phyloP scores from a whole-genome alignment of 2,888 invertebrate species.

The Protonemura montana region DNA sequence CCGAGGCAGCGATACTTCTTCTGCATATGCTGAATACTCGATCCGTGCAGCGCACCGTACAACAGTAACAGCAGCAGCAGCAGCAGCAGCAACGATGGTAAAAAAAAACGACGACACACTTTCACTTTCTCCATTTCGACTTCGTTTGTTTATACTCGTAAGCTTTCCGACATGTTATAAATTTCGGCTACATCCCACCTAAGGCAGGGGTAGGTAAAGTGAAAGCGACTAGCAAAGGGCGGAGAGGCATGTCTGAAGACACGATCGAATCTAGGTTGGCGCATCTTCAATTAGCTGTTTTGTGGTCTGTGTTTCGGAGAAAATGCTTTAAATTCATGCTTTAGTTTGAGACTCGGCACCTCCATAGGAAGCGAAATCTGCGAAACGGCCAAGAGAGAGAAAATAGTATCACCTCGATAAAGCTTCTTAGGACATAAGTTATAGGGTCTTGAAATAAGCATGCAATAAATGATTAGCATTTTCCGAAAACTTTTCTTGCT shows the following conservation, averaged over 20 bases:
- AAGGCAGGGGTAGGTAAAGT: neutral
- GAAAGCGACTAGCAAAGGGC: neutral
- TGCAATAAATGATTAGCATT: too few species aligned
- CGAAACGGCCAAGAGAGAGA: neutral
- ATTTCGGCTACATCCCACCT: slow-evolving; percentile 29
- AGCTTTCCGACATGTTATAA: slow-evolving; percentile 37
- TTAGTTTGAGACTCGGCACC: neutral
- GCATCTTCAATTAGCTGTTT: neutral
- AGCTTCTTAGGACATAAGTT: too few species aligned
- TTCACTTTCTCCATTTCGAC: slow-evolving; percentile 41
- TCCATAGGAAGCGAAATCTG: neutral
- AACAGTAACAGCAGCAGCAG: neutral
- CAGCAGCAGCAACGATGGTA: slow-evolving; percentile 17
- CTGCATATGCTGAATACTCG: slow-evolving; percentile 38
- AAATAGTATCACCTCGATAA: too few species aligned
- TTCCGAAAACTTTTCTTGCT: too few species aligned
- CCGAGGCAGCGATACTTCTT: slow-evolving; percentile 24
- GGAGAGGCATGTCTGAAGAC: neutral
- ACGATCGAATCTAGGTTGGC: neutral
- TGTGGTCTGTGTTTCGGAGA: neutral
- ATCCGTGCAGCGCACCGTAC: neutral
- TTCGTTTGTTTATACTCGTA: slow-evolving; percentile 37
- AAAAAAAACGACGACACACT: slow-evolving; percentile 35
- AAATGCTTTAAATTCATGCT: too few species aligned
- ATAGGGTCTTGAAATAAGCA: too few species aligned